Conservation (phyloP, 1,140 invertebrate species). For the Proales similis region DNA sequence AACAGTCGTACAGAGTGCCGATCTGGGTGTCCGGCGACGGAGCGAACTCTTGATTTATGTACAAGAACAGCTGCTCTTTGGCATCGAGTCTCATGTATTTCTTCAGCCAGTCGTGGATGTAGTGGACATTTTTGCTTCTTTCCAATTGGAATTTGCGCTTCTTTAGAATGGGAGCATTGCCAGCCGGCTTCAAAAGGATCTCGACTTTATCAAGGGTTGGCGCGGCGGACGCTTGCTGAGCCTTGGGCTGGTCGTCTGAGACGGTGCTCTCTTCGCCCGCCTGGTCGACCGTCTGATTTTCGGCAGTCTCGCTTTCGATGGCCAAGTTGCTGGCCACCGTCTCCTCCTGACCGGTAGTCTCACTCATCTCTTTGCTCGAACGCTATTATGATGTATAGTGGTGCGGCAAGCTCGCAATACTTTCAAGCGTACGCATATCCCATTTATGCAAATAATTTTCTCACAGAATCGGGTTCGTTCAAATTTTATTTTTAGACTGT, state of each 20-base stretch:
- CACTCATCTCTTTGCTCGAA: no score
- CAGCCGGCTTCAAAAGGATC: conserved; percentile 81
- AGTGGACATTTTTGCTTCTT: conserved; percentile 73
- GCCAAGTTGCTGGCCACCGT: no score
- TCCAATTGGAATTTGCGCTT: conserved; percentile 88
- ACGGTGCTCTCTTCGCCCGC: neutral
- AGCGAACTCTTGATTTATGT: conserved; percentile 38
- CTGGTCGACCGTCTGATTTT: no score
- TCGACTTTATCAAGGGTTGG: conserved; percentile 63
- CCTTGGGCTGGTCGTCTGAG: neutral
- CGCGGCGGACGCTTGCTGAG: neutral
- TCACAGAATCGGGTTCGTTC: no score
- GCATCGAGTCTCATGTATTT: conserved; percentile 62
- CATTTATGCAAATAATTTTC: no score
- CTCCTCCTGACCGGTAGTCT: no score
- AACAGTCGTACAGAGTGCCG: conserved; percentile 33
- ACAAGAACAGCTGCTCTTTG: conserved; percentile 33
- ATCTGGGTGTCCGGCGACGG: conserved; percentile 25
- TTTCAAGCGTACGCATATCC: no score
- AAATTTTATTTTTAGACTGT: no score
- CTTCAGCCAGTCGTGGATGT: conserved; percentile 79
- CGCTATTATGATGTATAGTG: no score
- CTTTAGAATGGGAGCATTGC: conserved; percentile 92
- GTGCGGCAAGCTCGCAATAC: no score
- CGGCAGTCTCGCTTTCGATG: no score